Percentiles rank a stretch among this genome's conserved stretches.
phyloP scores from a whole-genome alignment of 2,113 vertebrate species.

The Oryzias melastigma region DNA sequence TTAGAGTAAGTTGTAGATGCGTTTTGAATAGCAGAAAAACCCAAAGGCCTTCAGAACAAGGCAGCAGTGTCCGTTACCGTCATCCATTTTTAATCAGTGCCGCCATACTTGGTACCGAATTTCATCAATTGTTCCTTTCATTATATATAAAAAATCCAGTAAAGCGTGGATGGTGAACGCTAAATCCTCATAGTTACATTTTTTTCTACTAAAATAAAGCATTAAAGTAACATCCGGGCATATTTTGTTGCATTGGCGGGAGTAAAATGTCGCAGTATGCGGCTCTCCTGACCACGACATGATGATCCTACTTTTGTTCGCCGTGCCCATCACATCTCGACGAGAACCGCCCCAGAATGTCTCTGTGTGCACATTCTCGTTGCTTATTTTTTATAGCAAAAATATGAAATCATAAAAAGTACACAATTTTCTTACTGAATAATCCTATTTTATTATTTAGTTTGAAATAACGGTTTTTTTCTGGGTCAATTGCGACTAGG shows the following conservation, averaged over 20 bases:
- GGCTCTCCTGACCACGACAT: conserved; percentile 18
- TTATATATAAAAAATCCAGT: too few relatives aligned
- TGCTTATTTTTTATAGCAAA: too few relatives aligned
- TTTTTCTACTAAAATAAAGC: too few relatives aligned
- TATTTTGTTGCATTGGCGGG: too few relatives aligned
- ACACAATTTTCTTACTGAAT: neutral
- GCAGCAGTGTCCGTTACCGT: conserved; percentile 11
- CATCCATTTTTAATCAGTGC: conserved; percentile 54
- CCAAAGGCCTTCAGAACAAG: neutral
- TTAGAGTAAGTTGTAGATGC: too few relatives aligned
- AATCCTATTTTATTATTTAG: neutral
- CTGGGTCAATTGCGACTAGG: too few relatives aligned
- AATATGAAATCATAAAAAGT: neutral
- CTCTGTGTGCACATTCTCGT: neutral
- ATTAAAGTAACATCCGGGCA: too few relatives aligned
- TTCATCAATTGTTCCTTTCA: conserved; percentile 7
- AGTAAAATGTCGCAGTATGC: too few relatives aligned
- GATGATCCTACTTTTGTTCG: conserved; percentile 22
- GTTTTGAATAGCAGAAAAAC: neutral
- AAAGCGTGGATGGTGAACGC: too few relatives aligned
- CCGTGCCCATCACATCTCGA: conserved; percentile 12
- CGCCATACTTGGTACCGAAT: conserved; percentile 18
- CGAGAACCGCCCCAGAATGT: neutral
- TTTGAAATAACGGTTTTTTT: neutral
- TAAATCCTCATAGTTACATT: too few relatives aligned